phyloP scores from a whole-genome alignment of 1,140 invertebrate species.

The Heliconius himera region DNA sequence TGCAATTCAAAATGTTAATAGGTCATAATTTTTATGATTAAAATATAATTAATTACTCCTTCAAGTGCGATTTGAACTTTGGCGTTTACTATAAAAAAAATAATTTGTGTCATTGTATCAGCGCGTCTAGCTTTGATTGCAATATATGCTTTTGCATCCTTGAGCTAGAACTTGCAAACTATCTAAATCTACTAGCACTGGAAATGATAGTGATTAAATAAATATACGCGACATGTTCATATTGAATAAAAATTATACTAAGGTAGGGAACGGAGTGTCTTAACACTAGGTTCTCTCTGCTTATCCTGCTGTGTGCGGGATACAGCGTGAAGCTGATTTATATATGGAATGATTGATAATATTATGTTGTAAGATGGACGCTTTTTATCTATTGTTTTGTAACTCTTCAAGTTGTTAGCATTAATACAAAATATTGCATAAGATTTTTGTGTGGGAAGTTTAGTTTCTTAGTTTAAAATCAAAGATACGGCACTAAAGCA shows the following conservation, averaged over 20 bases:
- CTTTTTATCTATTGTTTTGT: conserved; percentile 22
- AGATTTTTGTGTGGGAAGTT: neutral
- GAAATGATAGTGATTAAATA: conserved; percentile 25
- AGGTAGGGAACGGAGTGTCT: too few species aligned
- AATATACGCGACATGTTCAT: neutral
- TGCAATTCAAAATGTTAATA: too few species aligned
- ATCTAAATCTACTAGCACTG: conserved; percentile 17
- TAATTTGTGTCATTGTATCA: too few species aligned
- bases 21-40: too few species aligned
- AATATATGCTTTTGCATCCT: neutral
- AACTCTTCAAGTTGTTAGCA: conserved; percentile 14
- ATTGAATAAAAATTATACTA: neutral
- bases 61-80: too few species aligned
- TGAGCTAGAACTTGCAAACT: neutral
- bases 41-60: too few species aligned
- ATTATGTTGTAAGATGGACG: conserved; percentile 2
- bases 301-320: too few species aligned
- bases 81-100: too few species aligned
- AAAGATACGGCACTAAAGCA: neutral
- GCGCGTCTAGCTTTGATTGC: too few species aligned
- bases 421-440: conserved; percentile 16
- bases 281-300: too few species aligned
- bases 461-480: neutral
- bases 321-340: too few species aligned
- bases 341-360: conserved; percentile 4